Evolutionary conservation across 2,797 vertebrate species (phyloP), one percentile per base, ranked within the genome.

Genomic region (Alca torda): DNA sequence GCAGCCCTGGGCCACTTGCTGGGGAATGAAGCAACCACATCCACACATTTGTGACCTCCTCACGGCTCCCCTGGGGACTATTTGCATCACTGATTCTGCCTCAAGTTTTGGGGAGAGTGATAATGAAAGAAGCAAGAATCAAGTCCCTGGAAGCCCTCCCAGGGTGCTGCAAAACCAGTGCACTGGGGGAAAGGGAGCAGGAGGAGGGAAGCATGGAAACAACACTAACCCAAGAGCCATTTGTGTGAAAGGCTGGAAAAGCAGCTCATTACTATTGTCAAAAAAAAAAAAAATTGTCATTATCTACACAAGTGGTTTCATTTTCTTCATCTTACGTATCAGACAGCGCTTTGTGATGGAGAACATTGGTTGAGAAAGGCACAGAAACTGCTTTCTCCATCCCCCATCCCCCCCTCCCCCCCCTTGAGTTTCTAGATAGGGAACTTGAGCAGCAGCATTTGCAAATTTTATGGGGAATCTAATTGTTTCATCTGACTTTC

Each of bases 21-120:
- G 51, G 15, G 28, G 28, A 48, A 59, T 13, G 43, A 76, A 84
- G 50, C 13, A 56, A 35, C 8, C 6, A n/a, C 0, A 0, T 28
- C 60, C 3, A 1, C 5, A 3, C 24, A 4, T 33, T 87, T 77
- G 23, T 50, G 20, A 70, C 45, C 16, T 53, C 7, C 23, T 50
- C 57, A 28, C 43, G 33, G 46, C 48, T 84, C 6, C 14, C n/a
- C 31, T 37, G 24, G 56, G 41, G 23, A 61, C 19, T 54, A 6
- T 84, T 57, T 78, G 10, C 33, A 51, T 33, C n/a, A 41, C 39
- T 51, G 19, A 51, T 59, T 65, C 39, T 87, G 20, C 35, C 17
- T 56, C 31, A 16, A 4, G 14, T 53, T 61, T 61, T 33, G n/a
- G 5, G 46, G 10, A 76, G 3, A 74, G 15, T 17, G 21, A 35